Conservation (phyloP, 2,113 vertebrate genomes). For the Raja brachyura region DNA sequence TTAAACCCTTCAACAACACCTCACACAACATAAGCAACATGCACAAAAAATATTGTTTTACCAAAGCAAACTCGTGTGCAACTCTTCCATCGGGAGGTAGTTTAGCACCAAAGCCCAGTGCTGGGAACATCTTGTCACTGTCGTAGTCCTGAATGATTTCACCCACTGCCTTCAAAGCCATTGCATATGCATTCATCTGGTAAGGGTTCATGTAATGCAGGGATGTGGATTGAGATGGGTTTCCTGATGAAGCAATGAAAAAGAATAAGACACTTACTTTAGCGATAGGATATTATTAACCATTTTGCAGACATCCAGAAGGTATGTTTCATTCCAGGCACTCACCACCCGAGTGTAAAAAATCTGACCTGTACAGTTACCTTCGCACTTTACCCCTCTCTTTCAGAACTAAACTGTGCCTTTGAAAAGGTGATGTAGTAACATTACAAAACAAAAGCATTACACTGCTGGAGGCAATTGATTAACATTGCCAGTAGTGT, state of each 20-base stretch:
- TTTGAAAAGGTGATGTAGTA: too few relatives aligned
- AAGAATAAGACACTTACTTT: background rate
- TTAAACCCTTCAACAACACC: background rate
- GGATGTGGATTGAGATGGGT: constrained; percentile 84
- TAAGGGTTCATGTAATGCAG: constrained; percentile 94
- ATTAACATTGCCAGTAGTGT: background rate
- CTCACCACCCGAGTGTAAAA: too few relatives aligned
- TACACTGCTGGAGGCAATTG: background rate
- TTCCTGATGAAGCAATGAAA: constrained; percentile 54
- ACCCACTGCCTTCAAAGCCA: constrained; percentile 82
- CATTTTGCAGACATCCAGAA: background rate
- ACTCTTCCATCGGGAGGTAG: constrained; percentile 80
- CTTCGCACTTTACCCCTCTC: too few relatives aligned
- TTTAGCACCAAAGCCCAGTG: constrained; percentile 85
- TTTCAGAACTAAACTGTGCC: too few relatives aligned
- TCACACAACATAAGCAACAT: background rate
- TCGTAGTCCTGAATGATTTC: constrained; percentile 94
- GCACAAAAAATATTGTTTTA: constrained; percentile 44
- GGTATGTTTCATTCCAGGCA: background rate
- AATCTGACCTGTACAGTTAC: too few relatives aligned
- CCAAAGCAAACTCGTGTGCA: constrained; percentile 86
- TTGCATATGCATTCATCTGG: constrained; percentile 86
- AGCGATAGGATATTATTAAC: background rate
- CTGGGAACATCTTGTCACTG: constrained; percentile 91
- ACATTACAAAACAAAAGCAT: too few relatives aligned